Conservation (phyloP, 2,888 invertebrate species). For the Brachynemurus nebulosus region DNA sequence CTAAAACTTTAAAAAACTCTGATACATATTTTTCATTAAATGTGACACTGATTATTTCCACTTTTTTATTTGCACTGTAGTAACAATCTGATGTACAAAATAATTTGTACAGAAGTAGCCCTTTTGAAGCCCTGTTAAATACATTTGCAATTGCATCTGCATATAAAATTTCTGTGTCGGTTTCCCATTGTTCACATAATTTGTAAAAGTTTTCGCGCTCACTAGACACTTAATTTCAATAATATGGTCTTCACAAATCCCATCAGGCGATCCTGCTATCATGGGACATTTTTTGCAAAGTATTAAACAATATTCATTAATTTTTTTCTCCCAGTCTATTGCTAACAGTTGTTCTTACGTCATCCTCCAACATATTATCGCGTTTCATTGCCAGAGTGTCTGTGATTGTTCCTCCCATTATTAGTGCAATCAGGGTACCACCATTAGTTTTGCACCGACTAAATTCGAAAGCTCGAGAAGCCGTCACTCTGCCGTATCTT, state of each 20-base stretch:
- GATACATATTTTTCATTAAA: slow-evolving; percentile 10
- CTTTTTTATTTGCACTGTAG: slow-evolving; percentile 13
- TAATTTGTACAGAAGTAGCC: slow-evolving; percentile 7
- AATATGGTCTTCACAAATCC: slow-evolving; percentile 12
- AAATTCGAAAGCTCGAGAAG: slow-evolving; percentile 22
- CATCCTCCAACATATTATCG: slow-evolving; percentile 1
- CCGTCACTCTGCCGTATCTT: slow-evolving; percentile 24
- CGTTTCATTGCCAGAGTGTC: slow-evolving; percentile 14
- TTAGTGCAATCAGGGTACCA: slow-evolving; percentile 17
- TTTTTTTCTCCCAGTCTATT: slow-evolving; percentile 9
- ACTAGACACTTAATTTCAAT: slow-evolving; percentile 16
- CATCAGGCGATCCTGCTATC: slow-evolving; percentile 15
- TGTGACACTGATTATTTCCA: slow-evolving; percentile 10
- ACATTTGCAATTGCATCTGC: slow-evolving; percentile 19
- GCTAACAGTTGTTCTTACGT: background rate
- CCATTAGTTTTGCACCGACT: slow-evolving; percentile 21
- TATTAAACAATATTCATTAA: slow-evolving; percentile 11
- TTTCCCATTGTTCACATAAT: slow-evolving; percentile 12
- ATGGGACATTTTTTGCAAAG: slow-evolving; percentile 8
- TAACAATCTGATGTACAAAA: slow-evolving; percentile 8
- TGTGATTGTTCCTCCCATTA: slow-evolving; percentile 18
- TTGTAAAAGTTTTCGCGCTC: slow-evolving; percentile 10
- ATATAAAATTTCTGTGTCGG: slow-evolving; percentile 12
- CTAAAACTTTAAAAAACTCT: slow-evolving; percentile 8
- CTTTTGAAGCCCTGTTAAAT: slow-evolving; percentile 6